phyloP scores from a whole-genome alignment of 2,113 vertebrate genomes.

The Megalops atlanticus region DNA sequence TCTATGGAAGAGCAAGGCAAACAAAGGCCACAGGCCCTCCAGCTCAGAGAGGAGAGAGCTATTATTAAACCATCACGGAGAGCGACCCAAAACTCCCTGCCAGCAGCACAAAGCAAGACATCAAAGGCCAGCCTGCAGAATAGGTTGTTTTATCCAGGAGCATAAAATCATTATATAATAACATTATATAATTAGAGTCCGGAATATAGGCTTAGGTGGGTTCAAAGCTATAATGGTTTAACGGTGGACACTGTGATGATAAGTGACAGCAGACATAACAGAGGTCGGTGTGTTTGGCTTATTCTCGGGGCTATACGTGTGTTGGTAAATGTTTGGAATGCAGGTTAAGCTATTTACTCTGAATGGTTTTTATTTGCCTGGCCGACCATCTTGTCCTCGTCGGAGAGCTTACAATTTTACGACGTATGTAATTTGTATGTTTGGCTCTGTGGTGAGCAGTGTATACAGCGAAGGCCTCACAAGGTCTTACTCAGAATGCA shows the following conservation, averaged over 20 bases:
- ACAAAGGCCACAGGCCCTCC: constrained; percentile 41
- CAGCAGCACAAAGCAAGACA: constrained; percentile 37
- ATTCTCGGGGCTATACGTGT: background rate
- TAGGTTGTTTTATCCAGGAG: constrained; percentile 36
- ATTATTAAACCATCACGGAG: constrained; percentile 33
- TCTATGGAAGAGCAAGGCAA: constrained; percentile 38
- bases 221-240: background rate
- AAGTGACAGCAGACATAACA: constrained; percentile 18
- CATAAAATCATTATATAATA: constrained; percentile 30
- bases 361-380: too few species aligned
- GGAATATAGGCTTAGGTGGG: constrained; percentile 38
- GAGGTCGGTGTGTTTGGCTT: background rate
- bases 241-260: constrained; percentile 15
- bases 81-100: constrained; percentile 21
- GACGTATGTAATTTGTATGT: too few species aligned
- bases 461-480: too few species aligned
- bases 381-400: too few species aligned
- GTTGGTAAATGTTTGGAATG: background rate
- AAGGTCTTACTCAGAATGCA: too few species aligned
- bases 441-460: too few species aligned
- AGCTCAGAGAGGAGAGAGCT: constrained; percentile 34
- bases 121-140: constrained; percentile 43
- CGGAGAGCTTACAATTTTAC: too few species aligned
- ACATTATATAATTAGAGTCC: constrained; percentile 28
- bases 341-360: background rate